Evolutionary conservation across 2,888 invertebrate genomes (phyloP), one percentile per base, ranked within the genome.

Genomic region (Amorpha juglandis): DNA sequence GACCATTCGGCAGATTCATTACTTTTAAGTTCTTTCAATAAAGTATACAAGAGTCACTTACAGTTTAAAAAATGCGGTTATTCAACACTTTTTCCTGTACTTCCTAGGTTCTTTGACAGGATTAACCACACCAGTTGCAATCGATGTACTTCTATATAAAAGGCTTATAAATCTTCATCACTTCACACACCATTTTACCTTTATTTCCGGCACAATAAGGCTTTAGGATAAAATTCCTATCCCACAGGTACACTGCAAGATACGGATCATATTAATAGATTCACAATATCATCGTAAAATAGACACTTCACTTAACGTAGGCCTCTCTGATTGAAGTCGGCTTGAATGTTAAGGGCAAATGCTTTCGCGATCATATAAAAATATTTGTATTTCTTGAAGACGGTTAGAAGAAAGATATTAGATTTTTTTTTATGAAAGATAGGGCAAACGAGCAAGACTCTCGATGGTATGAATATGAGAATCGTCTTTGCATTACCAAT

Each of bases 271-370:
- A 74, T 72, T 79, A 72, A 75, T 73, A 69, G 66, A 65, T 73
- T 70, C 66, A 64, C 70, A 65, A 64, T 66, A 64, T 62, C 68
- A 69, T 74, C 71, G 68, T 77, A 69, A 69, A 71, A 70, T 74
- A 71, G 76, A 75, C 78, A 76, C 76, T 83, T 78, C 79, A 79
- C 78, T 75, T 75, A 70, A 79, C 74, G 70, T 76, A 73, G 75
- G 72, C 71, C 68, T 72, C 72, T 78, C 78, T 83, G 82, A 84
- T 82, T 82, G 77, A 82, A 82, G 76, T 76, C 77, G 72, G 75
- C 69, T 67, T 70, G 70, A 68, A 62, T 63, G 70, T 86, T 87
- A 87, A 87, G 87, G 85, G 68, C 67, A 16, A 35, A 58, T 19
- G 58, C 58, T 38, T 19, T 16, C 38, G n/a, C 33, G 8, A 53